Evolutionary conservation across 2,888 invertebrate genomes (phyloP).

Genomic region (Tenthredo livida): DNA sequence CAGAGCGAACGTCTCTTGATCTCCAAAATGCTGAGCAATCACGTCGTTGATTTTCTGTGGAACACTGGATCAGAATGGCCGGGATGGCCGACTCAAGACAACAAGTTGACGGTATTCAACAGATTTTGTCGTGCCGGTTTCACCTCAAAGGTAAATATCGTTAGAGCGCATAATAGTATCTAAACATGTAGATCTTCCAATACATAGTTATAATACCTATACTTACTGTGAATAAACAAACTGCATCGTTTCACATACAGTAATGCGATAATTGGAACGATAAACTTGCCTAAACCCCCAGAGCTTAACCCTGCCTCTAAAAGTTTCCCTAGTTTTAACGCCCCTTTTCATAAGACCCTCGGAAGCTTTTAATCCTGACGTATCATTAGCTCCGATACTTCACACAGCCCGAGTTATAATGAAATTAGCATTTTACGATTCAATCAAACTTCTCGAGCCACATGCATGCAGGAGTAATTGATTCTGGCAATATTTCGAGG

Average conservation of each 20-base stretch:
- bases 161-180: background rate
- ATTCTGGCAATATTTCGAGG: constrained; percentile 4
- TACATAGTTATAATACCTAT: background rate
- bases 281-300: background rate
- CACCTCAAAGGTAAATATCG: constrained; percentile 89
- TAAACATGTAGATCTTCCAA: background rate
- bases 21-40: constrained; percentile 88
- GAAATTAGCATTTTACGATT: constrained; percentile 48
- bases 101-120: constrained; percentile 86
- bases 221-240: background rate
- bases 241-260: background rate
- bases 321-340: constrained; percentile 8
- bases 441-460: constrained; percentile 39
- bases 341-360: constrained; percentile 30
- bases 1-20: constrained; percentile 77
- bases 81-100: constrained; percentile 83
- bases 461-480: constrained; percentile 36
- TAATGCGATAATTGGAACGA: constrained; percentile 9
- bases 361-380: constrained; percentile 26
- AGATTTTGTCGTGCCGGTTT: constrained; percentile 93
- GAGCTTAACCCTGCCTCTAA: background rate
- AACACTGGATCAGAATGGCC: constrained; percentile 91
- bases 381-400: constrained; percentile 24
- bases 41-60: constrained; percentile 94
- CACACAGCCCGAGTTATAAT: constrained; percentile 1